Evolutionary conservation across 2,888 invertebrate species (phyloP).

Genomic region (Thereva nobilitata): DNA sequence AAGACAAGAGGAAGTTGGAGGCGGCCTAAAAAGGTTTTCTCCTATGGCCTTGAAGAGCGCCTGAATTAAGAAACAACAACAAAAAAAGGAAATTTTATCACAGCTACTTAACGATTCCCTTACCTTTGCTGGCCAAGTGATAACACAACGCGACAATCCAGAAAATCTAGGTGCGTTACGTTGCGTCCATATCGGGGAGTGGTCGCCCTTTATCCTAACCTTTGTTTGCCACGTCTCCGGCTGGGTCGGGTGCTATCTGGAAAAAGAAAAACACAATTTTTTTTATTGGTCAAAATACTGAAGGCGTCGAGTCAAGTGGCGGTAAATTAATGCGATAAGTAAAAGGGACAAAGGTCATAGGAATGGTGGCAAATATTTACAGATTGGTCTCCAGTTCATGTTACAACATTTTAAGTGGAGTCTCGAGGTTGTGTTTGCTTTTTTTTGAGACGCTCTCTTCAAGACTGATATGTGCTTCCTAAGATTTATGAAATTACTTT

Average conservation of each 20-base stretch:
- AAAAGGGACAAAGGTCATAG: not conserved
- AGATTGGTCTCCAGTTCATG: not conserved
- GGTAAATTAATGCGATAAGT: slow-evolving; percentile 22
- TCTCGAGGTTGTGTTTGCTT: not conserved
- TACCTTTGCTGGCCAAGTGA: slow-evolving; percentile 25
- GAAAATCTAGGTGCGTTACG: slow-evolving; percentile 23
- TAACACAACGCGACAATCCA: slow-evolving; percentile 24
- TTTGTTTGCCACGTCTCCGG: not conserved
- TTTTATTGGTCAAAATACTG: slow-evolving; percentile 10
- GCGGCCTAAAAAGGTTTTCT: slow-evolving; percentile 3
- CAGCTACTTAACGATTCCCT: slow-evolving; percentile 21
- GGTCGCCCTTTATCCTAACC: slow-evolving; percentile 16
- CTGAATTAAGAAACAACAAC: not conserved
- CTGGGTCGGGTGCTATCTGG: slow-evolving; percentile 9
- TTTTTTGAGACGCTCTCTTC: not conserved
- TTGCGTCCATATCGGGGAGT: slow-evolving; percentile 27
- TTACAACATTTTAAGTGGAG: too few species aligned
- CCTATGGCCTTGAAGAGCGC: not conserved
- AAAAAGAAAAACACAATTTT: slow-evolving; percentile 21
- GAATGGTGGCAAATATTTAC: slow-evolving; percentile 29
- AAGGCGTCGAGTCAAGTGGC: slow-evolving; percentile 21
- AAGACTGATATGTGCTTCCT: not conserved
- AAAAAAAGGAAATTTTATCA: slow-evolving; percentile 12
- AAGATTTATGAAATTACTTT: too few species aligned
- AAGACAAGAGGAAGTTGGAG: slow-evolving; percentile 6